Percentiles rank a stretch among this genome's conserved stretches.
These are phyloP conservation scores for Dicerorhinus sumatrensis DNA, from an alignment of 2,113 vertebrate species.

Conservation along the genomic window DNA sequence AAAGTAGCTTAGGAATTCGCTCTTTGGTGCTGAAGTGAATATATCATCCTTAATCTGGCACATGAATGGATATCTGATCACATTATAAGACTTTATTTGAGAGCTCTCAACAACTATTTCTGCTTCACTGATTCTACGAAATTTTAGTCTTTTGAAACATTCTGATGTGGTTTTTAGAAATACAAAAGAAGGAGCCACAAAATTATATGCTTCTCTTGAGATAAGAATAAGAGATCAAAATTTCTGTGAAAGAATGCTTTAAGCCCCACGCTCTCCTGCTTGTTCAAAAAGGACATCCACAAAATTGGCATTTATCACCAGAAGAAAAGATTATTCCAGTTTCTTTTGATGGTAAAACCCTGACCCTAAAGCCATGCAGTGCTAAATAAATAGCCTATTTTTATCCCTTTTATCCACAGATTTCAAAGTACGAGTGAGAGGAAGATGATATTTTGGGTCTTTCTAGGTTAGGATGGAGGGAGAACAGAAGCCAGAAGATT, in stretches of 20 bases:
- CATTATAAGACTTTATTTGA: neutral
- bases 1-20: neutral
- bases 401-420: conserved; percentile 27
- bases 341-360: conserved; percentile 19
- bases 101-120: neutral
- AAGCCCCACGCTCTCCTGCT: neutral
- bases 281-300: neutral
- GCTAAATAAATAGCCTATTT: neutral
- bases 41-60: neutral
- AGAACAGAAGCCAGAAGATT: neutral
- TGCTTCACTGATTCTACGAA: conserved; percentile 29
- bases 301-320: conserved; percentile 40
- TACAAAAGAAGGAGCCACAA: neutral
- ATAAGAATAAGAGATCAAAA: conserved; percentile 44
- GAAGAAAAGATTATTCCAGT: conserved; percentile 45
- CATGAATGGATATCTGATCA: neutral
- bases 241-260: conserved; percentile 47
- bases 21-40: conserved; percentile 17
- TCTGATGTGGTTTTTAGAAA: conserved; percentile 58
- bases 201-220: neutral
- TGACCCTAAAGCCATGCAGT: neutral
- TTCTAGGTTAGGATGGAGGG: neutral
- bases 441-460: neutral
- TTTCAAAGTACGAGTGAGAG: conserved; percentile 23
- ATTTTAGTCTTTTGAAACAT: neutral